Percentiles rank a stretch among this genome's conserved stretches.
Evolutionary conservation across 1,140 invertebrate species (phyloP).

Genomic region (Chymomyza costata): DNA sequence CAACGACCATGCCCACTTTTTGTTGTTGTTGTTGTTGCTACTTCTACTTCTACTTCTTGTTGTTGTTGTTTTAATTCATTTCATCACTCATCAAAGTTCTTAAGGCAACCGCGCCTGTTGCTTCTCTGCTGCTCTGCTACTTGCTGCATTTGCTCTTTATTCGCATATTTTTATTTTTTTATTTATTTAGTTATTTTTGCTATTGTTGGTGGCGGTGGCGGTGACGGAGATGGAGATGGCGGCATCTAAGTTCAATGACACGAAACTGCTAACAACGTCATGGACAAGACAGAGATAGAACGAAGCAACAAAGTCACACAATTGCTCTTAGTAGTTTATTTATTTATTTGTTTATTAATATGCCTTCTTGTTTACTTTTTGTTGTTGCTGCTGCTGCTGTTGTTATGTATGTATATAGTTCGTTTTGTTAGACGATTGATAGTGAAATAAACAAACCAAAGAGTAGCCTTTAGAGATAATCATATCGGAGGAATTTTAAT

Average conservation of each 20-base stretch:
- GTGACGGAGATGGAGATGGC: too few relatives aligned
- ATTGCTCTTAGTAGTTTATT: conserved; percentile 58
- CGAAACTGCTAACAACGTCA: conserved; percentile 65
- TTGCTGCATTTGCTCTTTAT: conserved; percentile 21
- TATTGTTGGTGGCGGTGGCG: conserved; percentile 14
- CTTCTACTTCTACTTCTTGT: not conserved
- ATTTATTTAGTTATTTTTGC: conserved; percentile 50
- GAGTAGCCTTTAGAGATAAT: conserved; percentile 59
- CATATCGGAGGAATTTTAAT: conserved; percentile 26
- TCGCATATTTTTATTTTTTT: conserved; percentile 33
- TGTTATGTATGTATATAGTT: conserved; percentile 36
- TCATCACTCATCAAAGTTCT: conserved; percentile 68
- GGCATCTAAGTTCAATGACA: conserved; percentile 68
- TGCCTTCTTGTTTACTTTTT: conserved; percentile 62
- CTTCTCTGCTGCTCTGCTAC: conserved; percentile 15
- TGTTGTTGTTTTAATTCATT: conserved; percentile 25
- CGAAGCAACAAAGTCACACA: conserved; percentile 59
- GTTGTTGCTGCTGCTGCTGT: conserved; percentile 29
- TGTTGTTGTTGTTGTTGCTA: conserved; percentile 4
- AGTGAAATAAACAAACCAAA: conserved; percentile 54
- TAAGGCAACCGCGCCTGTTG: not conserved
- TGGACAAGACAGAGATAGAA: conserved; percentile 40
- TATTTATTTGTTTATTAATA: conserved; percentile 69
- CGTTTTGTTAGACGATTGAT: conserved; percentile 33
- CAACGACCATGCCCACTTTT: conserved; percentile 32